Evolutionary conservation across 2,113 vertebrate genomes (phyloP), one percentile per base, ranked within the genome.

Genomic region (Taxidea taxus): DNA sequence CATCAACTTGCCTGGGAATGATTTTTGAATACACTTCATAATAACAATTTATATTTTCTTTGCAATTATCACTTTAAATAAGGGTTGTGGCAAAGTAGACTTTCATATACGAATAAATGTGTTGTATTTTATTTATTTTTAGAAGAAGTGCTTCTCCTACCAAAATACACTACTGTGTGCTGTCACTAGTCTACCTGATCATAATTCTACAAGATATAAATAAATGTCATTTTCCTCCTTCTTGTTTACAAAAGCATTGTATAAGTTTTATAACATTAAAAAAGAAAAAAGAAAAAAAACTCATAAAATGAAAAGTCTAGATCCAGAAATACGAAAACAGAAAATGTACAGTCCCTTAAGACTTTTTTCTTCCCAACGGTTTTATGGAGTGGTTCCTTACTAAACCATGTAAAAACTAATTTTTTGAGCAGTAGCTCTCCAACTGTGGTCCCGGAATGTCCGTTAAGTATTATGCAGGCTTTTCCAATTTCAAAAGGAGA

Each of bases 31-130:
- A 64, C 10, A 74, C 8, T 77, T 84, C 34, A 88, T 75, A 74
- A 91, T 93, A 87, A 92, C 80, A 72, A 93, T 78, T 78, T 80
- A 51, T 77, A 94, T 96, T 82, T 97, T 90, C 64, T 42, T 62
- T 62, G 34, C 44, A 86, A 90, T 84, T 90, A 72, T 68, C 54
- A 37, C 83, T 77, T 94, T 29, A 94, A 85, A 82, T 70, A 88
- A 91, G 94, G 78, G 21, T 75, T 83, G 13, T 20, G 42, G 29
- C 31, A 12, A 68, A 37, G 0, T 6, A 13, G 49, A 82, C 37
- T 56, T 44, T 91, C 7, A n/a, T 70, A 16, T 51, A 60, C 44
- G 27, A 49, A 58, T 70, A 81, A 95, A 81, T 51, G 37, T 6
- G 66, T 74, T 47, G 60, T 34, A 23, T 78, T 62, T 78, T 3